phyloP scores from a whole-genome alignment of 92 coral and sea anemone genomes.

The Desmophyllum pertusum region DNA sequence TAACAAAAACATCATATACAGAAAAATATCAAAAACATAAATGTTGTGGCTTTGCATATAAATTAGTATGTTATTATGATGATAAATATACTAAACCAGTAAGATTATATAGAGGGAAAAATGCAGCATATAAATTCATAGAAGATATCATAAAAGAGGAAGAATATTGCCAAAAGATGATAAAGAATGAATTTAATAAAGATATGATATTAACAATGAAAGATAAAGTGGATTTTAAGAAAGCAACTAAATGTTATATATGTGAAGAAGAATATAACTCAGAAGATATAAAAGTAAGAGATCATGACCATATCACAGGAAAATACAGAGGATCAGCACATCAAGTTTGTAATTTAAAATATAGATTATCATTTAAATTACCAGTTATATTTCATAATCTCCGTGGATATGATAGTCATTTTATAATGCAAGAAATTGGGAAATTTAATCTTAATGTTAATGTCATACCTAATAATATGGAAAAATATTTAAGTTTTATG shows the following conservation, averaged over 20 bases:
- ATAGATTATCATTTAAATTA: background rate
- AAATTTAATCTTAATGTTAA: background rate
- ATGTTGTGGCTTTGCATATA: background rate
- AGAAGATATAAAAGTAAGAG: conserved; percentile 5
- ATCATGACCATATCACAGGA: conserved; percentile 25
- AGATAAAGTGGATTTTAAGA: background rate
- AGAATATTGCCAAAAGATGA: background rate
- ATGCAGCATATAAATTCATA: background rate
- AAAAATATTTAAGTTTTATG: background rate
- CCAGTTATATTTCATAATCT: conserved; percentile 17
- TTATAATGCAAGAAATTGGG: conserved; percentile 11
- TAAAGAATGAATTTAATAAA: background rate
- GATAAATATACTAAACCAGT: background rate
- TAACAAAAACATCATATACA: background rate
- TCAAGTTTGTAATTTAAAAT: background rate
- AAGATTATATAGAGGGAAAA: background rate
- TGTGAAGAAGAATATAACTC: background rate
- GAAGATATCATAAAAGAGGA: background rate
- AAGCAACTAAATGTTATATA: conserved; percentile 8
- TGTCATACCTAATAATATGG: background rate
- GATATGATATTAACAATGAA: background rate
- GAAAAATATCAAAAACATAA: background rate
- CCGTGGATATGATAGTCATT: conserved; percentile 14
- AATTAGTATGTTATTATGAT: conserved; percentile 13
- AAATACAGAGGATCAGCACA: conserved; percentile 26